Percentiles rank a stretch among this genome's conserved stretches.
Evolutionary conservation across 2,113 vertebrate species (phyloP).

Genomic region (Ceyx margarethae): DNA sequence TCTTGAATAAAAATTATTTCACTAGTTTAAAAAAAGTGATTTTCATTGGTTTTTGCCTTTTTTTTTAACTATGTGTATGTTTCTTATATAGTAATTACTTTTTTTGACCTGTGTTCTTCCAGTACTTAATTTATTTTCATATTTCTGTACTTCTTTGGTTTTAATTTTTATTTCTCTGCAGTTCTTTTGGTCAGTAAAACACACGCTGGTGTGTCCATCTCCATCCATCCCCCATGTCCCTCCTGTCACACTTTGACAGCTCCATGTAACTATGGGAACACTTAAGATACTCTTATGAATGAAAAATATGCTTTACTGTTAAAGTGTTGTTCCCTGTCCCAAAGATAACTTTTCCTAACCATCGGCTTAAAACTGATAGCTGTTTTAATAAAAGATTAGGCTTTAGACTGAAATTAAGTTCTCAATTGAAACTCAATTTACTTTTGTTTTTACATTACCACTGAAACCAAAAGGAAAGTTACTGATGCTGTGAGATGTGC

Average conservation of each 20-base stretch:
- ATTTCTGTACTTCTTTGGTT: slow-evolving; percentile 12
- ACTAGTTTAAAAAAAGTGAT: slow-evolving; percentile 56
- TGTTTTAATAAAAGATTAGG: slow-evolving; percentile 25
- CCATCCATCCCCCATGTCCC: neutral
- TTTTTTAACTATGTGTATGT: slow-evolving; percentile 69
- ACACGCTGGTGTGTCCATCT: neutral
- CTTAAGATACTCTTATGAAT: neutral
- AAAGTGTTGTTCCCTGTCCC: slow-evolving; percentile 7
- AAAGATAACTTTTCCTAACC: slow-evolving; percentile 13
- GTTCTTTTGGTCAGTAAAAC: neutral
- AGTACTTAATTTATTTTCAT: slow-evolving; percentile 32
- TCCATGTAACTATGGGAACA: neutral
- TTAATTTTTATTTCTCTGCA: slow-evolving; percentile 20
- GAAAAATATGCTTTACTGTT: slow-evolving; percentile 1
- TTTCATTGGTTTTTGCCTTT: slow-evolving; percentile 65
- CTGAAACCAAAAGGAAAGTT: neutral
- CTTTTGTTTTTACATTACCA: neutral
- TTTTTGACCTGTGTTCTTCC: slow-evolving; percentile 62
- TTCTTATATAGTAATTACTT: slow-evolving; percentile 36
- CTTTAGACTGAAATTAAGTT: slow-evolving; percentile 13
- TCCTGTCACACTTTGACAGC: neutral
- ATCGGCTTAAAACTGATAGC: neutral
- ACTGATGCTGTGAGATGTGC: neutral
- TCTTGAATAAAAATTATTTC: slow-evolving; percentile 77
- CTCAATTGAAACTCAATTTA: neutral